These are phyloP conservation scores for Chrysotoxum bicinctum DNA, from an alignment of 2,888 invertebrate species.

Conservation along the genomic window DNA sequence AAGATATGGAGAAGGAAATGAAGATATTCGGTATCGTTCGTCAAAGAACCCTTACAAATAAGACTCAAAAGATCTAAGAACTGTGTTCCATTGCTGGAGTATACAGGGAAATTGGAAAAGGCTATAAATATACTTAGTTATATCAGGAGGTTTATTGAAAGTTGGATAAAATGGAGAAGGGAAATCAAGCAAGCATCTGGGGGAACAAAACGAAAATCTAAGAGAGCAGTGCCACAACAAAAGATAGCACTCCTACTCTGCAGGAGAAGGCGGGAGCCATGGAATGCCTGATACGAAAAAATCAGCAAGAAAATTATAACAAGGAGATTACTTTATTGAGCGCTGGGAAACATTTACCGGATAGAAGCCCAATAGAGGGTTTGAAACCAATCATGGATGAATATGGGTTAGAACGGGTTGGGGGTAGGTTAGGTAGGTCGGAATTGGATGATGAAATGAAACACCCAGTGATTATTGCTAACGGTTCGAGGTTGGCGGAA, in stretches of 20 bases:
- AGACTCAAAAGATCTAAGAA: not conserved
- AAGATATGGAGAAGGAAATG: not conserved
- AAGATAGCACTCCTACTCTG: too few relatives aligned
- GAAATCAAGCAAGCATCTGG: not conserved
- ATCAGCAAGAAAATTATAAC: not conserved
- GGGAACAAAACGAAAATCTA: not conserved
- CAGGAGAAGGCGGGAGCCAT: not conserved
- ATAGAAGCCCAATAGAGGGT: not conserved
- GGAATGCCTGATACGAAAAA: not conserved
- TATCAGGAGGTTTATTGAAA: not conserved
- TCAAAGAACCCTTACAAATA: not conserved
- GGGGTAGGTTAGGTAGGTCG: not conserved
- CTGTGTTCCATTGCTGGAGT: too few relatives aligned
- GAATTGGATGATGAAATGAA: not conserved
- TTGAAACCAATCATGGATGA: not conserved
- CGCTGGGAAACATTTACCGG: not conserved
- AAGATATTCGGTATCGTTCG: not conserved
- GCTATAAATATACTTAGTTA: not conserved
- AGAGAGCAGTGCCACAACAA: not conserved
- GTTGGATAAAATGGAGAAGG: not conserved
- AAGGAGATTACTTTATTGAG: not conserved
- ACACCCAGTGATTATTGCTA: not conserved
- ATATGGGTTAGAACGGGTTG: not conserved
- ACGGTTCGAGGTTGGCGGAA: not conserved
- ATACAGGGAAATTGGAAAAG: not conserved